Conservation (phyloP, 1,140 invertebrate species). For the Bombus sibiricus region DNA sequence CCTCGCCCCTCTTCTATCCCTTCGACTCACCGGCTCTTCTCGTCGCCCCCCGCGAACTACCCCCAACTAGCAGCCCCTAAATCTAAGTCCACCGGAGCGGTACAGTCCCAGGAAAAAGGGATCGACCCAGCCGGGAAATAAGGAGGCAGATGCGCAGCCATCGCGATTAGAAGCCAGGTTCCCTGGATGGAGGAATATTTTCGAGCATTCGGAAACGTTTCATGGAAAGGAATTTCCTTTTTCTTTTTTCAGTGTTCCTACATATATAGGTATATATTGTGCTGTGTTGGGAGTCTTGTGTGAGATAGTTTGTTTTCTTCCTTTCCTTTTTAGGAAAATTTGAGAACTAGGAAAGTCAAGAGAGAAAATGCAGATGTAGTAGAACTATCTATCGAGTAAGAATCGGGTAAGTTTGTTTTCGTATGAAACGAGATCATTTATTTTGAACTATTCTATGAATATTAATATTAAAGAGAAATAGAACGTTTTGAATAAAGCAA, state of each 20-base stretch:
- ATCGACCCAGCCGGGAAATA: conserved; percentile 9
- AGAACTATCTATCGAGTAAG: no score
- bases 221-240: background rate
- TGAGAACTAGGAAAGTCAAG: background rate
- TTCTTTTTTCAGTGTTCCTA: background rate
- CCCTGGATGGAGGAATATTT: background rate
- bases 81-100: conserved; percentile 80
- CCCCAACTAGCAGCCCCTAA: conserved; percentile 81
- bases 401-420: no score
- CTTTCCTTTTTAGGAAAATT: background rate
- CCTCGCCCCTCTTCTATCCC: conserved; percentile 63
- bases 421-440: no score
- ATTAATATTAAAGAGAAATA: no score
- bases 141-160: conserved; percentile 47
- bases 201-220: background rate
- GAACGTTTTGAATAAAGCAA: no score
- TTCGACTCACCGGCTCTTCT: conserved; percentile 63
- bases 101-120: conserved; percentile 78
- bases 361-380: background rate
- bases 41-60: conserved; percentile 79
- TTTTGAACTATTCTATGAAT: no score
- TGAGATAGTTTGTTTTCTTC: background rate
- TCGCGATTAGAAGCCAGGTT: conserved; percentile 13
- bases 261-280: background rate
- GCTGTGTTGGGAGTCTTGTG: background rate